phyloP scores from a whole-genome alignment of 1,140 invertebrate genomes.

The Cyclargus thomasi region DNA sequence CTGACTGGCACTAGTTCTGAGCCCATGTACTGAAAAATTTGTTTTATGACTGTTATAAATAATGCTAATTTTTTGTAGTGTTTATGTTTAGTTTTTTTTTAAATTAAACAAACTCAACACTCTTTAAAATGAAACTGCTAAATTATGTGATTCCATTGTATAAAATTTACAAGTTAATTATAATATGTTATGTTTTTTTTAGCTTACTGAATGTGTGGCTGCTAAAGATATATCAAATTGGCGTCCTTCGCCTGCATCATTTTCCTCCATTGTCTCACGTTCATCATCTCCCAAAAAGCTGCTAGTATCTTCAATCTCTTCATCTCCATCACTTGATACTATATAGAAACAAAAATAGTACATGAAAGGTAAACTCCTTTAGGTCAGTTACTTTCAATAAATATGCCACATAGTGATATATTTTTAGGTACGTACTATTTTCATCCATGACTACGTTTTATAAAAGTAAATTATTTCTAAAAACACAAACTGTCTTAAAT shows the following conservation, averaged over 20 bases:
- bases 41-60: too few relatives aligned
- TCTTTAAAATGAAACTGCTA: too few relatives aligned
- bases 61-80: too few relatives aligned
- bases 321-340: slow-evolving; percentile 28
- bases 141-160: too few relatives aligned
- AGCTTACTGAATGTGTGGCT: slow-evolving; percentile 73
- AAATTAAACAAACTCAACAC: too few relatives aligned
- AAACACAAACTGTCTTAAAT: slow-evolving; percentile 26
- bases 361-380: slow-evolving; percentile 10
- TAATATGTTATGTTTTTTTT: background rate
- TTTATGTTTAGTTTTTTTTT: too few relatives aligned
- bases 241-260: slow-evolving; percentile 38
- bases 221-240: slow-evolving; percentile 72
- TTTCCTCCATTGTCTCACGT: slow-evolving; percentile 18
- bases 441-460: slow-evolving; percentile 40
- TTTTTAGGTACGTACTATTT: slow-evolving; percentile 32
- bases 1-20: slow-evolving; percentile 38
- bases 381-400: background rate
- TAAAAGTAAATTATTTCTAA: slow-evolving; percentile 24
- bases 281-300: slow-evolving; percentile 23
- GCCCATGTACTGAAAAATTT: slow-evolving; percentile 52
- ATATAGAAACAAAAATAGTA: slow-evolving; percentile 9
- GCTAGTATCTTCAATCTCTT: slow-evolving; percentile 25
- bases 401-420: background rate
- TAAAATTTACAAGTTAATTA: background rate